A percentile compares a stretch with the other conserved stretches of the same genome.
phyloP scores from a whole-genome alignment of 2,113 vertebrate species.

The Psophia crepitans region DNA sequence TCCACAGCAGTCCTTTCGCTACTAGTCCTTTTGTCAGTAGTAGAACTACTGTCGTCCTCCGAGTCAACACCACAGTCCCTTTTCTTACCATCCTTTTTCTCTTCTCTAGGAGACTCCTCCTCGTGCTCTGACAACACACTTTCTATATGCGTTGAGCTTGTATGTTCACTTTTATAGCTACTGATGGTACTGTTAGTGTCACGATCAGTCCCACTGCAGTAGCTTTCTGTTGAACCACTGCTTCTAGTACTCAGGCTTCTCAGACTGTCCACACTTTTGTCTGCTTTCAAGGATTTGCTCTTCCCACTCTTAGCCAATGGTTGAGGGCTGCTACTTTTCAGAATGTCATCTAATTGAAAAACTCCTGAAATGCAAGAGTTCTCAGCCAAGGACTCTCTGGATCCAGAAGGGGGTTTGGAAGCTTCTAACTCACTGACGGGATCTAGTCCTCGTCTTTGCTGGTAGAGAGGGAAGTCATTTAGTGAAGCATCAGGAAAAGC shows the following conservation, averaged over 20 bases:
- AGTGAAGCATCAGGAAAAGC: conserved; percentile 93
- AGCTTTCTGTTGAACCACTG: conserved; percentile 95
- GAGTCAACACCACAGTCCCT: conserved; percentile 66
- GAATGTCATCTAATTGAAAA: conserved; percentile 78
- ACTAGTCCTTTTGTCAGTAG: conserved; percentile 80
- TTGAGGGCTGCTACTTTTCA: conserved; percentile 76
- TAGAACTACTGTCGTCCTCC: conserved; percentile 71
- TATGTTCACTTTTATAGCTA: conserved; percentile 95
- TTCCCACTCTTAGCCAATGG: conserved; percentile 72
- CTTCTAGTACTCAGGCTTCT: conserved; percentile 93
- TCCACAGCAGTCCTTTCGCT: conserved; percentile 73
- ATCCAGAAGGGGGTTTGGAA: conserved; percentile 80
- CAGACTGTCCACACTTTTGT: conserved; percentile 91
- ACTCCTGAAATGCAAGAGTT: conserved; percentile 75
- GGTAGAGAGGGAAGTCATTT: conserved; percentile 90
- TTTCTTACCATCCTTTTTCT: conserved; percentile 60
- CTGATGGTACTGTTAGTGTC: conserved; percentile 96
- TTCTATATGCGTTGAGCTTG: conserved; percentile 95
- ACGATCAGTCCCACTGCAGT: conserved; percentile 93
- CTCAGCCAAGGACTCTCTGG: conserved; percentile 78
- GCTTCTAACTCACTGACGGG: conserved; percentile 94
- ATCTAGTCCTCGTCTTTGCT: conserved; percentile 92
- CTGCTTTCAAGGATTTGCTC: conserved; percentile 81
- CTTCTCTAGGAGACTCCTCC: conserved; percentile 81
- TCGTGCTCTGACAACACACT: conserved; percentile 86